Evolutionary conservation across 2,113 vertebrate genomes (phyloP), one percentile per base, ranked within the genome.

Genomic region (Mastomys coucha): DNA sequence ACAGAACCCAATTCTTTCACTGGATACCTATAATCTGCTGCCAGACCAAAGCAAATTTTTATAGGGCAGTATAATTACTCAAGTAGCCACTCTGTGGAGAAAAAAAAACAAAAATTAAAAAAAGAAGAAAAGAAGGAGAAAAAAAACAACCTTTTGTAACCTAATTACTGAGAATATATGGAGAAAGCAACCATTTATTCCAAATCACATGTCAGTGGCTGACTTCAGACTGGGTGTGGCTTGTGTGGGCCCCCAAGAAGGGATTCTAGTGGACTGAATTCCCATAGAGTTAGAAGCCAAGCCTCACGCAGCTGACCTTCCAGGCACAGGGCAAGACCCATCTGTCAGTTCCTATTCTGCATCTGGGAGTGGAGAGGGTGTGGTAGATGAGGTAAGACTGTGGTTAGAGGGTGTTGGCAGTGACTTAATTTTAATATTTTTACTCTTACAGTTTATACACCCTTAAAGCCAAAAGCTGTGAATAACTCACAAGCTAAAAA

Each of bases 141-240:
- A 28, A 3, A 97, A 96, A 97, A 97, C 24, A 97, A 94, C 86
- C 97, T 97, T 97, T 96, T 95, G 95, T 97, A 97, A 97, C 96
- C 76, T 97, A 97, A 98, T 97, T 97, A 97, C 94, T 96, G 96
- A 96, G 95, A 97, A 95, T 96, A 96, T 96, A 97, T 26, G 89
- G 53, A 96, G 91, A 97, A 97, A 97, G 97, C 45, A 96, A 95
- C 93, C 96, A 96, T 97, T 97, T 98, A 97, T 97, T 96, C 94
- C 94, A 92, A 94, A 97, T 95, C 96, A 96, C 92, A 82, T 97
- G 96, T 97, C 82, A 82, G 95, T 73, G 49, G 93, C 94, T 97
- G 96, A 97, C 89, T 93, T 97, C 94, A 97, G 77, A 92, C 51
- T 85, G 96, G 96, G 96, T 96, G 94, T 96, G 96, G 94, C 91